Base-by-base conservation (phyloP, 2,888 invertebrate genomes). In the Seira musarum region DNA sequence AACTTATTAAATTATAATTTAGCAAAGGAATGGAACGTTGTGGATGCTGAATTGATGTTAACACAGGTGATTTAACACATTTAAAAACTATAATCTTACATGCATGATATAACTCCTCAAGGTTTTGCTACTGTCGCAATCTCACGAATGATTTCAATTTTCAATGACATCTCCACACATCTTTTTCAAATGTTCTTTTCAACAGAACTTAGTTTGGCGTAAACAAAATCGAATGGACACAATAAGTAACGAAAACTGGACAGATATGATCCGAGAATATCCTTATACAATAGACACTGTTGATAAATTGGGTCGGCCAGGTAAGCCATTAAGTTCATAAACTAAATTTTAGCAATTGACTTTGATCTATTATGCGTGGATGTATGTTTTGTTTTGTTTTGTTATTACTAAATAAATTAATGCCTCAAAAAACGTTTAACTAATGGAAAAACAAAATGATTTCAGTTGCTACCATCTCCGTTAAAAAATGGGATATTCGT, bases 11-110 rank as follows among this genome's bases (percentile, higher is more conserved):
- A n/a, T n/a, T 57, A n/a, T n/a, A 17, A 57, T 40, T 46, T 21
- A 74, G 75, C 75, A 22, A 75, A 68, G 61, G 68, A 75, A 35
- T 75, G 75, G 75, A 75, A 75, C 13, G 61, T 68, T 15, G 67
- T 19, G 17, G 75, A 75, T 13, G 75, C 75, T 35, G 75, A 75
- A 35, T 60, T 68, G 15, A 61, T 75, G 68, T 21, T 75, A 21
- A 49, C 40, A 6, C 60, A 75, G 68, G 75, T 72, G 3, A 19
- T 19, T 35, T 61, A 17, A 57, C 5, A 40, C 40, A 40, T 40
- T 13, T 40, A 40, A 13, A 40, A 8, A 40, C 13, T n/a, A n/a
- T n/a, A n/a, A n/a, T n/a, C n/a, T n/a, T n/a, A n/a, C 40, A 40
- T 40, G 40, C 40, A 40, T n/a, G n/a, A n/a, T 57, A n/a, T 3